A percentile compares a stretch with the other conserved stretches of the same genome.
These are phyloP conservation scores for Gnathonemus echidnorhynchus DNA, from an alignment of 2,113 vertebrate genomes.

Conservation along the genomic window DNA sequence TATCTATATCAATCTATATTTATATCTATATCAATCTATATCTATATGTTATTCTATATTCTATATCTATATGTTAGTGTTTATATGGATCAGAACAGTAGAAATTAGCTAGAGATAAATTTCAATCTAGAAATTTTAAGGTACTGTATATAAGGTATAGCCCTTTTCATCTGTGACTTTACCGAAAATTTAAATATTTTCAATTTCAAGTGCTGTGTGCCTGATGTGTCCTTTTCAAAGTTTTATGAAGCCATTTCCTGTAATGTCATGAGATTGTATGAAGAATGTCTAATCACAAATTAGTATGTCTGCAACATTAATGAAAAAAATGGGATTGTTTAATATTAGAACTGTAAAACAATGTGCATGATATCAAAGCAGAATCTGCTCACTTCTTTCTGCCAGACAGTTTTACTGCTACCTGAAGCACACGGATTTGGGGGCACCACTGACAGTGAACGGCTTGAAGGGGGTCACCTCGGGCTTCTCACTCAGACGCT, in stretches of 20 bases:
- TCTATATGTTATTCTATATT: not conserved
- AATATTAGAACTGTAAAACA: not conserved
- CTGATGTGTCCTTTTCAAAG: not conserved
- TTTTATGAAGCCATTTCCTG: not conserved
- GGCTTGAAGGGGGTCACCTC: slow-evolving; percentile 40
- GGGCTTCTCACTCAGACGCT: slow-evolving; percentile 46
- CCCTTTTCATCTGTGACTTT: not conserved
- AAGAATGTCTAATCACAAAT: not conserved
- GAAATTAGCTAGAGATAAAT: not conserved
- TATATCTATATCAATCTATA: not conserved
- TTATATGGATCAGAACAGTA: not conserved
- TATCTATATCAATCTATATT: not conserved
- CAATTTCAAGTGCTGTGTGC: not conserved
- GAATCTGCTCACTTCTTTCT: not conserved
- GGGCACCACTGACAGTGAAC: not conserved
- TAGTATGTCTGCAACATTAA: not conserved
- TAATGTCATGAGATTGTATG: not conserved
- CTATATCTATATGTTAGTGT: not conserved
- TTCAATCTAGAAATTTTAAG: not conserved
- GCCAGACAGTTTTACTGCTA: slow-evolving; percentile 41
- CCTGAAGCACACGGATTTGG: slow-evolving; percentile 38
- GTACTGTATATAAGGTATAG: not conserved
- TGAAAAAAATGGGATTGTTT: not conserved
- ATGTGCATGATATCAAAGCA: not conserved
- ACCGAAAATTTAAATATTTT: not conserved